Evolutionary conservation across 1,140 invertebrate genomes (phyloP).

Genomic region (Pseudoatta argentina): DNA sequence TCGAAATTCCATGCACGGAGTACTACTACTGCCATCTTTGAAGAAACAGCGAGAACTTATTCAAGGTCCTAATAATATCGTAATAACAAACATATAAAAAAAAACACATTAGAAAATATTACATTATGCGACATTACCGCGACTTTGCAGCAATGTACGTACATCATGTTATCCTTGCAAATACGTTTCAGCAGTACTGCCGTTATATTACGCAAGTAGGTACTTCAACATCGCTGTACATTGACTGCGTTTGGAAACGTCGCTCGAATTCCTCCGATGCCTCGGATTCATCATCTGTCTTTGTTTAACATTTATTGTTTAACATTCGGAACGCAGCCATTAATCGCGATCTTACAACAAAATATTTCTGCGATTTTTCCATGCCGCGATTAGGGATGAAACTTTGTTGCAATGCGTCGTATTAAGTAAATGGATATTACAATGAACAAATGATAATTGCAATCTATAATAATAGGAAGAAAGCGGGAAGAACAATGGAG

Average conservation of each 20-base stretch:
- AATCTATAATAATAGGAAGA: not conserved
- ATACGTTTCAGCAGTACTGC: not conserved
- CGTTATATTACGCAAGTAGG: not conserved
- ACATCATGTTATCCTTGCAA: not conserved
- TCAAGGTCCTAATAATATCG: too few relatives aligned
- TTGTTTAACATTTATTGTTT: too few relatives aligned
- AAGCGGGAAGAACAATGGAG: not conserved
- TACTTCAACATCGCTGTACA: not conserved
- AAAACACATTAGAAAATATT: not conserved
- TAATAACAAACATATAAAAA: not conserved
- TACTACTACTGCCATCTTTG: too few relatives aligned
- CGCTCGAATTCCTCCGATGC: too few relatives aligned
- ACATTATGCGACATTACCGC: constrained; percentile 1
- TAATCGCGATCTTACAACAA: not conserved
- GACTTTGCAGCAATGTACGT: not conserved
- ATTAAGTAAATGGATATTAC: not conserved
- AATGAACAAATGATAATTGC: not conserved
- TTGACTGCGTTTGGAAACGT: too few relatives aligned
- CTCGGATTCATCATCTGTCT: too few relatives aligned
- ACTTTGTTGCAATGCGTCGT: not conserved
- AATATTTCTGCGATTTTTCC: not conserved
- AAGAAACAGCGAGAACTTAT: too few relatives aligned
- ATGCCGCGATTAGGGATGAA: not conserved
- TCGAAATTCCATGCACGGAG: too few relatives aligned
- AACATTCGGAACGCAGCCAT: too few relatives aligned